These are phyloP conservation scores for Alces alces DNA, from an alignment of 2,113 vertebrate species.

Conservation along the genomic window DNA sequence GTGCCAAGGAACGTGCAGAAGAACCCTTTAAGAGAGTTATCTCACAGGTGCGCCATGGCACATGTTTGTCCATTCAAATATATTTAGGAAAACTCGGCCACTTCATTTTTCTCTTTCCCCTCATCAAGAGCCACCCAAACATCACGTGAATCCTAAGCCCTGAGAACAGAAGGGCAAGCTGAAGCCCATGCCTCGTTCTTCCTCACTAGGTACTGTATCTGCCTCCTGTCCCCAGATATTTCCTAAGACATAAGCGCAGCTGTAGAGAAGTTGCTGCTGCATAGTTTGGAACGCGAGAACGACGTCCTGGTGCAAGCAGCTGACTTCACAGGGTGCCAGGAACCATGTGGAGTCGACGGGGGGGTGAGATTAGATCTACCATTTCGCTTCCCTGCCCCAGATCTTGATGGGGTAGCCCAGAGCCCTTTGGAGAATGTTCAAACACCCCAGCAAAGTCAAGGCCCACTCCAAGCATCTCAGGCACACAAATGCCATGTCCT, in stretches of 20 bases:
- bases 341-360: rapidly evolving
- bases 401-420: background rate
- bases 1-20: background rate
- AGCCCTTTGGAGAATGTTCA: background rate
- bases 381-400: rapidly evolving
- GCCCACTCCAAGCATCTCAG: background rate
- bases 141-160: rapidly evolving
- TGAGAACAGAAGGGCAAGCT: background rate
- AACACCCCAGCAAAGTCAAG: background rate
- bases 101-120: background rate
- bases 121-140: too few relatives aligned
- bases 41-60: too few relatives aligned
- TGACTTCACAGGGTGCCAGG: background rate
- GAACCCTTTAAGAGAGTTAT: background rate
- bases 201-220: rapidly evolving
- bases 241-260: background rate
- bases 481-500: rapidly evolving
- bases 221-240: background rate
- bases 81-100: background rate
- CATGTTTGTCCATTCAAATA: background rate
- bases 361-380: background rate
- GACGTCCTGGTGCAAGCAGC: background rate
- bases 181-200: rapidly evolving
- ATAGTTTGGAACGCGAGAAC: rapidly evolving
- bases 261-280: background rate